Evolutionary conservation across 2,113 vertebrate genomes (phyloP), one percentile per base, ranked within the genome.

Genomic region (Hippocampus guttulatus): DNA sequence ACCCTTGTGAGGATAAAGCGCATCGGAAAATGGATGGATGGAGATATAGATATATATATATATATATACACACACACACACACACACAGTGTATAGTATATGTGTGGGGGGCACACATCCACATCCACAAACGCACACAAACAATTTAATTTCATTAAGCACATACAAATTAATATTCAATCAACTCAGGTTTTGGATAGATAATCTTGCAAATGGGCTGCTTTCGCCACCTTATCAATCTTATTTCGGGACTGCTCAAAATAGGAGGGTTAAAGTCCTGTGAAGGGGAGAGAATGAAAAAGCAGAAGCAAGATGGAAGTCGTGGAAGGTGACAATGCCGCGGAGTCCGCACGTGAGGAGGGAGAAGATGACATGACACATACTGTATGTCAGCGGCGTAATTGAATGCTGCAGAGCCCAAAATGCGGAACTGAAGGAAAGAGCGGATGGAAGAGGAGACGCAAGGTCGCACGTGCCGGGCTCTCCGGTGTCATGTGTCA

Each of bases 371-470:
- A 76, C 70, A 67, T 76, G 63, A 75, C 40, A 16, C 66, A 27
- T 51, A 65, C 40, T 25, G 9, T 30, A 33, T 68, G 69, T 73
- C 67, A 73, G 68, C 2, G 38, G 64, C 43, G 52, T 70, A 75
- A 73, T 77, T 77, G 79, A 75, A 60, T 51, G 40, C 64, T 71
- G 71, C 55, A 27, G 71, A 58, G 71, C 8, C 33, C 30, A 61
- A 70, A 61, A 40, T 57, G 49, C 12, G 49, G 18, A 18, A 61
- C 38, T 58, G 7, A 73, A 71, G 38, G 10, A 20, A 55, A 58
- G 23, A 57, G 43, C 45, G 23, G 25, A 66, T 23, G 63, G 54
- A 43, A 38, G 1, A 12, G 51, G 43, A 62, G 66, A 43, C 27
- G 0, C 15, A 18, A 33, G 78, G 73, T 49, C 68, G 60, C 23